These are phyloP conservation scores for Leptinotarsa juncta DNA, from an alignment of 2,888 invertebrate species.

Conservation along the genomic window DNA sequence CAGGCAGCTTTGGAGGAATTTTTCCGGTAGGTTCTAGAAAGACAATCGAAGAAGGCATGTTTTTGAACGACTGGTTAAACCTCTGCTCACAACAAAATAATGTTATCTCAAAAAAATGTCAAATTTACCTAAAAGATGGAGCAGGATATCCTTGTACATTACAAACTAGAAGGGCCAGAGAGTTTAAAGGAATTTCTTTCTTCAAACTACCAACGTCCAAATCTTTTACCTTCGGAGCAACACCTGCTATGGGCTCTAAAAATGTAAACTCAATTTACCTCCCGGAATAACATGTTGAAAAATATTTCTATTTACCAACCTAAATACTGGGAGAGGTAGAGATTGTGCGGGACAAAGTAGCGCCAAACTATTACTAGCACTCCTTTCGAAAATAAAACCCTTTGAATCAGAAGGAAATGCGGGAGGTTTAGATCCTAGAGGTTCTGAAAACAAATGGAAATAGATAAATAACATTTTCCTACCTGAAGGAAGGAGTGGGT, in stretches of 20 bases:
- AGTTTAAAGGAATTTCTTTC: constrained; percentile 58
- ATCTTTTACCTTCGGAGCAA: constrained; percentile 66
- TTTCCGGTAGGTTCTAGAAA: constrained; percentile 73
- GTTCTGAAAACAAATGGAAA: constrained; percentile 63
- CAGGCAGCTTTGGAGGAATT: constrained; percentile 72
- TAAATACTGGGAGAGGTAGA: constrained; percentile 73
- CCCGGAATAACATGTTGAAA: background rate
- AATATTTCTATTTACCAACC: constrained; percentile 64
- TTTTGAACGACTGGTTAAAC: constrained; percentile 63
- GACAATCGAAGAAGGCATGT: constrained; percentile 63
- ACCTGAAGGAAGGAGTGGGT: constrained; percentile 80
- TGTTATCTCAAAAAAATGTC: background rate
- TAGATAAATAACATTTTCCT: constrained; percentile 56
- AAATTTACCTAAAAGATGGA: constrained; percentile 73
- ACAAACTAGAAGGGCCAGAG: constrained; percentile 65
- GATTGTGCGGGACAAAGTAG: constrained; percentile 71
- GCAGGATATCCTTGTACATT: constrained; percentile 71
- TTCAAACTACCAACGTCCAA: constrained; percentile 66
- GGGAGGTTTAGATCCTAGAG: constrained; percentile 70
- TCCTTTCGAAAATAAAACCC: constrained; percentile 66
- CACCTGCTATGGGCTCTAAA: constrained; percentile 67
- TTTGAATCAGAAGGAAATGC: constrained; percentile 65
- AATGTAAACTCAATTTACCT: constrained; percentile 37
- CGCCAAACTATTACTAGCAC: constrained; percentile 62
- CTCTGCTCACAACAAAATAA: constrained; percentile 26